Conservation (phyloP, 2,888 invertebrate species). For the Schizaphis graminum region DNA sequence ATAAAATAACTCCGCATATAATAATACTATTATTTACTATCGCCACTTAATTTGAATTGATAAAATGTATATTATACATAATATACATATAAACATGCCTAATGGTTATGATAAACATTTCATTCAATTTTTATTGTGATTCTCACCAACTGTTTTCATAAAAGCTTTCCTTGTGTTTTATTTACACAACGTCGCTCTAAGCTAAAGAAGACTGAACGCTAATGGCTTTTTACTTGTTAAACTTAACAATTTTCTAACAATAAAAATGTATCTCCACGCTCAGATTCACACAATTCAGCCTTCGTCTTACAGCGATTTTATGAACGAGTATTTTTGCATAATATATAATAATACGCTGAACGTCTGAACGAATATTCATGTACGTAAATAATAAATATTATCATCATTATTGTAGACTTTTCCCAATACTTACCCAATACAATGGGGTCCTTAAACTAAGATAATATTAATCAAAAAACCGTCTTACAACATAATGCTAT, state of each 20-base stretch:
- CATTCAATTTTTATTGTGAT: background rate
- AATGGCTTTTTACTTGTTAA: conserved; percentile 5
- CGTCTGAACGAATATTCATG: background rate
- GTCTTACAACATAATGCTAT: background rate
- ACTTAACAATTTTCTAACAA: background rate
- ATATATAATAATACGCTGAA: background rate
- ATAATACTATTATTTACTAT: background rate
- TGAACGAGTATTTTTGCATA: background rate
- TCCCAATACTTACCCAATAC: background rate
- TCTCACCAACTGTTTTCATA: background rate
- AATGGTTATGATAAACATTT: background rate
- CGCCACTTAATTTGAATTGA: background rate
- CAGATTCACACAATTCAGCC: background rate
- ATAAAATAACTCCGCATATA: background rate
- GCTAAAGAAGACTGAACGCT: background rate
- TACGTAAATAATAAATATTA: background rate
- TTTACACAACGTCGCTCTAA: background rate
- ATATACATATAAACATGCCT: background rate
- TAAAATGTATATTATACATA: background rate
- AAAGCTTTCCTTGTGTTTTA: background rate
- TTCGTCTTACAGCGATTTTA: background rate
- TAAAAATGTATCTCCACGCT: background rate
- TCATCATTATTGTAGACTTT: background rate
- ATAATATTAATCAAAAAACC: background rate
- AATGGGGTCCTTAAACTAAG: background rate